Conservation (phyloP, 1,140 invertebrate species). For the Drosophila subobscura region DNA sequence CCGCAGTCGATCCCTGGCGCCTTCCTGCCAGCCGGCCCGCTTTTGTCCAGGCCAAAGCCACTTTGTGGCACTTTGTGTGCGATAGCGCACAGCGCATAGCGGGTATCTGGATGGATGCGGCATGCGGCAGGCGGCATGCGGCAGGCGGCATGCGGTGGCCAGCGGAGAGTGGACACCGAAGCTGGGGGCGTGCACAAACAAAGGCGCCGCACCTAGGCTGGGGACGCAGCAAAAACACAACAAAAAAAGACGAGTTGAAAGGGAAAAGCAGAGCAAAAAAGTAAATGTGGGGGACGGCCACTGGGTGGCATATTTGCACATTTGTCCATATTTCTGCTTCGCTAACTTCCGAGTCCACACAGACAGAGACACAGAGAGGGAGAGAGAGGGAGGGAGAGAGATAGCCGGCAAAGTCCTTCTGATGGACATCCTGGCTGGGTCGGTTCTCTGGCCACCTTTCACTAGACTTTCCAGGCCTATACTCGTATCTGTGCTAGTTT, state of each 20-base stretch:
- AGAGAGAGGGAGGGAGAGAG: background rate
- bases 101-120: slow-evolving; percentile 9
- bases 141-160: background rate
- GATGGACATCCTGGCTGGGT: background rate
- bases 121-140: background rate
- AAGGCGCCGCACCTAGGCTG: slow-evolving; percentile 57
- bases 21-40: background rate
- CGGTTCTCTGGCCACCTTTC: slow-evolving; percentile 10
- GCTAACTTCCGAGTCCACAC: slow-evolving; percentile 29
- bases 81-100: slow-evolving; percentile 8
- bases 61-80: slow-evolving; percentile 42
- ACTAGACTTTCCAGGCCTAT: slow-evolving; percentile 50
- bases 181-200: slow-evolving; percentile 56
- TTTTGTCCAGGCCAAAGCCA: slow-evolving; percentile 45
- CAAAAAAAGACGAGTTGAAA: slow-evolving; percentile 22
- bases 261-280: slow-evolving; percentile 18
- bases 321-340: slow-evolving; percentile 80
- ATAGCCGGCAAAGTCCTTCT: slow-evolving; percentile 21
- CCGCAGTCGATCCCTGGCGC: too few species aligned
- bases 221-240: slow-evolving; percentile 26
- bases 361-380: slow-evolving; percentile 15
- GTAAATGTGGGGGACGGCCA: background rate
- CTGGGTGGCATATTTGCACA: slow-evolving; percentile 71
- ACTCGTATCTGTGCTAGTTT: slow-evolving; percentile 32
- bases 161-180: background rate